Conservation (phyloP, 2,797 vertebrate species). For the Pelochelys cantorii region DNA sequence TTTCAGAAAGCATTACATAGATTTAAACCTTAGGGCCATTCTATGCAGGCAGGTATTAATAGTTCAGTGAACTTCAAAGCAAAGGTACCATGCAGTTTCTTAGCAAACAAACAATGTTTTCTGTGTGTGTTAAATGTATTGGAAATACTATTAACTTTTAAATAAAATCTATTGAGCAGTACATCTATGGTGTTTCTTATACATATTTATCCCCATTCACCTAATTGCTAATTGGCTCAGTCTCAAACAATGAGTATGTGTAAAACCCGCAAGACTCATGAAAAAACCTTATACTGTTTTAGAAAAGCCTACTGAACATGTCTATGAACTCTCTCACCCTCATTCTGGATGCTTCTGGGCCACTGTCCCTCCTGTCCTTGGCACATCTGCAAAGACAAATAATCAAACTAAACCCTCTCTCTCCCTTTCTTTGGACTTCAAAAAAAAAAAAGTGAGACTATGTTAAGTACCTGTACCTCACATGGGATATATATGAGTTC, state of each 20-base stretch:
- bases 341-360: background rate
- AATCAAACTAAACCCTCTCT: background rate
- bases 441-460: background rate
- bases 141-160: background rate
- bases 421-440: background rate
- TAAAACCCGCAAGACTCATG: fast-evolving
- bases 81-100: background rate
- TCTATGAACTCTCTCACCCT: background rate
- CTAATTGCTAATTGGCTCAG: background rate
- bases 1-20: background rate
- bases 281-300: fast-evolving
- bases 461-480: slow-evolving; percentile 12
- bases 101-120: background rate
- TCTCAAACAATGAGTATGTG: fast-evolving
- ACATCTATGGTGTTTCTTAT: background rate
- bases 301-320: background rate
- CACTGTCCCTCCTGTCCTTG: background rate
- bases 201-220: background rate
- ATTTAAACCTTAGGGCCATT: background rate
- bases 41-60: background rate
- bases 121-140: background rate
- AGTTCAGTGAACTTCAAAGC: background rate
- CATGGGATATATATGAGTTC: slow-evolving; percentile 1
- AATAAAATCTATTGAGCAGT: slow-evolving; percentile 1
- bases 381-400: background rate